A percentile compares a stretch with the other conserved stretches of the same genome.
Conservation (phyloP, 2,888 invertebrate genomes). For the Lissonota sp. region DNA sequence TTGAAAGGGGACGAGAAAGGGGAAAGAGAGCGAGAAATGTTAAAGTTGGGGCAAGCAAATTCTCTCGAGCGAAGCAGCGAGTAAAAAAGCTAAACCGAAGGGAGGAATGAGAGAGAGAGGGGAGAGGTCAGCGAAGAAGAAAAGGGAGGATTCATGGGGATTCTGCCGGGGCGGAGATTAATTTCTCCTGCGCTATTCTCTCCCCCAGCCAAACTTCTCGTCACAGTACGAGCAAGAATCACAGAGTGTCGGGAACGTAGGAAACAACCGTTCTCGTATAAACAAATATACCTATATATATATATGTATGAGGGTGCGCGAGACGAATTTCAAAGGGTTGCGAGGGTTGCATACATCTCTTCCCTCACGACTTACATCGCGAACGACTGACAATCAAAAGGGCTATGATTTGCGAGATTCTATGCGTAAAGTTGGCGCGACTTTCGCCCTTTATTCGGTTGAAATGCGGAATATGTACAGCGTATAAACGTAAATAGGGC, state of each 20-base stretch:
- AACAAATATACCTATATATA: not conserved
- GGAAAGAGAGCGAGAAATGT: slow-evolving; percentile 30
- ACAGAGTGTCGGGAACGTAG: slow-evolving; percentile 6
- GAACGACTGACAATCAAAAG: not conserved
- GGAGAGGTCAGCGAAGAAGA: slow-evolving; percentile 18
- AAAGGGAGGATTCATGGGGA: slow-evolving; percentile 35
- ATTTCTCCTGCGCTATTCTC: slow-evolving; percentile 44
- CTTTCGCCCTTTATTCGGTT: too few species aligned
- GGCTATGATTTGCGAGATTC: too few species aligned
- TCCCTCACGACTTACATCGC: not conserved
- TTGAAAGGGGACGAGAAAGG: slow-evolving; percentile 14
- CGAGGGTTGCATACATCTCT: not conserved
- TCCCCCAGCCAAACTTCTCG: slow-evolving; percentile 15
- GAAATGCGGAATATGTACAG: not conserved
- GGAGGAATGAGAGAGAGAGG: too few species aligned
- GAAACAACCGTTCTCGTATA: slow-evolving; percentile 13
- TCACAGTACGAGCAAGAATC: slow-evolving; percentile 23
- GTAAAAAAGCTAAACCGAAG: not conserved
- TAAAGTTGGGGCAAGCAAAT: slow-evolving; percentile 48
- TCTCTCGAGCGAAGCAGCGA: slow-evolving; percentile 4
- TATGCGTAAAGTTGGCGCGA: too few species aligned
- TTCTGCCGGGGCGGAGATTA: slow-evolving; percentile 44
- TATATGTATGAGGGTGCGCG: not conserved
- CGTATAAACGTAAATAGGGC: slow-evolving; percentile 41
- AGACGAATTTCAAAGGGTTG: not conserved